Evolutionary conservation across 1,140 invertebrate genomes (phyloP), one percentile per base, ranked within the genome.

Genomic region (Phthorimaea operculella): DNA sequence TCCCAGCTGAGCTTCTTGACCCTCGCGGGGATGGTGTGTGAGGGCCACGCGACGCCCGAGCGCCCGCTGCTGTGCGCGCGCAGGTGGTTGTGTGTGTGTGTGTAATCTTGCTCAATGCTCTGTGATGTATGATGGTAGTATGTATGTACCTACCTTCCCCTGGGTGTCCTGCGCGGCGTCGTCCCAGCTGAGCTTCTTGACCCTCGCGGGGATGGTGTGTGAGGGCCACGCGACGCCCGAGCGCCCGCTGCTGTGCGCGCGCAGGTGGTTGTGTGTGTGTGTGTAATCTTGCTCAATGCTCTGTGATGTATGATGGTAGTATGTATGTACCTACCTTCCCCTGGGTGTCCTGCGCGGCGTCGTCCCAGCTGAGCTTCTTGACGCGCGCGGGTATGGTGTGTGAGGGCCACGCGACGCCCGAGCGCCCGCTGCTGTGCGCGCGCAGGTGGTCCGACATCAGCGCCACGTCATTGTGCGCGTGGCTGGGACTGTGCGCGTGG

Each of bases 1-100:
- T 91, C 89, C 90, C 90, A 92, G 70, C 89, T 90, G 55, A 92
- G 86, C 60, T 91, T 90, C 77, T 91, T 92, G 56, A 91, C 89
- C n/a, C n/a, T 73, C 52, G 89, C 85, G 16, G 90, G 90, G 36
- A 91, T 90, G 52, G 58, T 83, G 85, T n/a, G n/a, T 51, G 76
- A 70, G 7, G 88, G 85, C 89, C 90, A 89, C 59, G 83, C 84
- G 57, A 85, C 83, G 48, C 74, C 83, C 16, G 79, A 83, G 53
- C 84, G 69, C 8, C 80, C 74, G 51, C 57, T 57, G 57, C 68
- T 60, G 44, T 70, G 55, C 58, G 53, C 48, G 17, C 61, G 55
- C 57, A 86, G 62, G 68, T 85, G 82, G 68, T 83, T n/a, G n/a
- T n/a, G n/a, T n/a, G n/a, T n/a, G n/a, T n/a, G n/a, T n/a, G 21